A percentile compares a stretch with the other conserved stretches of the same genome.
Conservation (phyloP, 35 echinoderm and acorn worm genomes). For the Strongylocentrotus purpuratus region DNA sequence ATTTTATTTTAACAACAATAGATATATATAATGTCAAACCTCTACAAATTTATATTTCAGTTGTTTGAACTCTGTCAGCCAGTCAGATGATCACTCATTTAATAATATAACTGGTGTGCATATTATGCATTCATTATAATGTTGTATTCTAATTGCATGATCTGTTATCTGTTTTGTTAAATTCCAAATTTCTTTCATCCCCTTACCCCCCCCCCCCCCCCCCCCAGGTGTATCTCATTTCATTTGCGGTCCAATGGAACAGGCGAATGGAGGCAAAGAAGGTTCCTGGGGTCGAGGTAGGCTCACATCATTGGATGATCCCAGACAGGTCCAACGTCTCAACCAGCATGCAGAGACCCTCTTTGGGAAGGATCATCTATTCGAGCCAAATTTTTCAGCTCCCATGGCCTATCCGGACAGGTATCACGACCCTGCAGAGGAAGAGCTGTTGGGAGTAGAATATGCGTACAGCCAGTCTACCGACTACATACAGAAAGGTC, state of each 20-base stretch:
- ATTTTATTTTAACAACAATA: not conserved
- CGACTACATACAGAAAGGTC: constrained; percentile 60
- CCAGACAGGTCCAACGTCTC: constrained; percentile 31
- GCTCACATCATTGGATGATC: not conserved
- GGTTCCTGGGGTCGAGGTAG: constrained; percentile 47
- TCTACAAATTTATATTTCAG: not conserved
- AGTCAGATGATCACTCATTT: not conserved
- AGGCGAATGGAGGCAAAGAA: constrained; percentile 46
- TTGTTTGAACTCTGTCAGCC: not conserved
- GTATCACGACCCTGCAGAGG: constrained; percentile 50
- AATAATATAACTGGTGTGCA: not conserved
- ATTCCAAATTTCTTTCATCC: not conserved
- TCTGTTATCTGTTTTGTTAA: too few relatives aligned
- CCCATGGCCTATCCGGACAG: constrained; percentile 58
- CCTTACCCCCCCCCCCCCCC: not conserved
- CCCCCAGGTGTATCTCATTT: constrained; percentile 50
- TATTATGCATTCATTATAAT: not conserved
- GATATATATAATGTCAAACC: not conserved
- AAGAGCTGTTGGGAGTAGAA: constrained; percentile 71
- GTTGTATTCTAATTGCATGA: not conserved
- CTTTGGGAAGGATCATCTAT: constrained; percentile 68
- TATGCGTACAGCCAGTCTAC: constrained; percentile 78
- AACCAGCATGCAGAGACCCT: constrained; percentile 60
- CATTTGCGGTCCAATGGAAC: constrained; percentile 58
- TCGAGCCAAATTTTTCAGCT: constrained; percentile 72